Conservation (phyloP, 2,888 invertebrate species). For the Halictus ligatus region DNA sequence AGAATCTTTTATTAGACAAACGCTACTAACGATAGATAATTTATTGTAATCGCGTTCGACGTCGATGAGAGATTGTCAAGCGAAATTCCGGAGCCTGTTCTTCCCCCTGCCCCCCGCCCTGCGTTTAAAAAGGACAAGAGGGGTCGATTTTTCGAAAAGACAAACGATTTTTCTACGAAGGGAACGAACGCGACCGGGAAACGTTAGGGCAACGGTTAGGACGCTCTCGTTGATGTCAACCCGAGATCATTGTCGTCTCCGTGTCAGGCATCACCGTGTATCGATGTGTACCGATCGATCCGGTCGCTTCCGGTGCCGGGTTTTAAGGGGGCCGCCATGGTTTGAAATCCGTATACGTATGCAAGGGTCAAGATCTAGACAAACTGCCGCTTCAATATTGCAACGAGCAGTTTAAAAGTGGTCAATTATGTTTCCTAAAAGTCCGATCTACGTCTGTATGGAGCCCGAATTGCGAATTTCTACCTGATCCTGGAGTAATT, state of each 20-base stretch:
- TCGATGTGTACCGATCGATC: conserved; percentile 57
- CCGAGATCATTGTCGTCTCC: conserved; percentile 61
- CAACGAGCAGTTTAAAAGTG: no score
- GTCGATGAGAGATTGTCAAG: conserved; percentile 68
- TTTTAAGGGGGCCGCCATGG: no score
- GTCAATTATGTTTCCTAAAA: no score
- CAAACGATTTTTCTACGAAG: neutral
- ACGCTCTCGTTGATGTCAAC: conserved; percentile 58
- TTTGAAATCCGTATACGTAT: no score
- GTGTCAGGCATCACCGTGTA: conserved; percentile 62
- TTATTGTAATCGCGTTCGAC: conserved; percentile 73
- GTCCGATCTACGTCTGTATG: no score
- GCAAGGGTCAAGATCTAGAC: no score
- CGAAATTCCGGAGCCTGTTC: conserved; percentile 40
- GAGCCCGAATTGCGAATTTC: no score
- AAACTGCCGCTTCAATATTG: no score
- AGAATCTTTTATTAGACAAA: conserved; percentile 61
- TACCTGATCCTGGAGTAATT: no score
- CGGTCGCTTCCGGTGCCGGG: neutral
- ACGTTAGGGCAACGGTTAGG: conserved; percentile 41
- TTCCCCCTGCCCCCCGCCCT: no score
- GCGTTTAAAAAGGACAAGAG: neutral
- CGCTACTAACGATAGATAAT: conserved; percentile 57
- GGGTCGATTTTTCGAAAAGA: no score
- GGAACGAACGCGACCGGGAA: neutral